These are phyloP conservation scores for Ptychobarbus kaznakovi DNA, from an alignment of 2,797 vertebrate genomes.

Conservation along the genomic window DNA sequence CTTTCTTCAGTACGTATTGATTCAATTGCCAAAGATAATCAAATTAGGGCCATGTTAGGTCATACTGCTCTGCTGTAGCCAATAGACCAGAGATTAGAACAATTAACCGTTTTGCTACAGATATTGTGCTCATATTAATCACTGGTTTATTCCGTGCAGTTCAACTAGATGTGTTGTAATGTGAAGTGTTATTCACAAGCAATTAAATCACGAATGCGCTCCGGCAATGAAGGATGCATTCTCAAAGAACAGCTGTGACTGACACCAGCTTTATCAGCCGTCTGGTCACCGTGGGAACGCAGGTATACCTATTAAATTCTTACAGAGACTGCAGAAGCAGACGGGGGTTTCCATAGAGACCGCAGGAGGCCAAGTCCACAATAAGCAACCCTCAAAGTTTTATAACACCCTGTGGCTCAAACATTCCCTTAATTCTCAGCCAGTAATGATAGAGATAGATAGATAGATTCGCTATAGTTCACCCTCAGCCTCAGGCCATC, in stretches of 20 bases:
- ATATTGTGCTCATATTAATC: neutral
- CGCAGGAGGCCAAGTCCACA: constrained; percentile 64
- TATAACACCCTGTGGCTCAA: constrained; percentile 20
- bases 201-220: constrained; percentile 30
- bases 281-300: constrained; percentile 61
- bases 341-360: constrained; percentile 79
- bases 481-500: too few species aligned
- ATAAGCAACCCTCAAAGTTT: constrained; percentile 54
- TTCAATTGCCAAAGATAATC: neutral
- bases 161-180: neutral
- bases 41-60: neutral
- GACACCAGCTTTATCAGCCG: constrained; percentile 45
- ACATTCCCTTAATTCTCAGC: neutral
- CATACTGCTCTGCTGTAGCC: neutral
- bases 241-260: constrained; percentile 44
- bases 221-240: constrained; percentile 35
- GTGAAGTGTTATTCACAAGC: constrained; percentile 21
- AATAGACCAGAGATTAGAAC: neutral
- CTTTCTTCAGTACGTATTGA: neutral
- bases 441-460: neutral
- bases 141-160: neutral
- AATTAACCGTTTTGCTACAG: neutral
- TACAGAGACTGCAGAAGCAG: constrained; percentile 63
- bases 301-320: constrained; percentile 66
- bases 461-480: neutral